Base-by-base conservation (phyloP, 2,888 invertebrate species). In the Pogonocherus hispidulus region DNA sequence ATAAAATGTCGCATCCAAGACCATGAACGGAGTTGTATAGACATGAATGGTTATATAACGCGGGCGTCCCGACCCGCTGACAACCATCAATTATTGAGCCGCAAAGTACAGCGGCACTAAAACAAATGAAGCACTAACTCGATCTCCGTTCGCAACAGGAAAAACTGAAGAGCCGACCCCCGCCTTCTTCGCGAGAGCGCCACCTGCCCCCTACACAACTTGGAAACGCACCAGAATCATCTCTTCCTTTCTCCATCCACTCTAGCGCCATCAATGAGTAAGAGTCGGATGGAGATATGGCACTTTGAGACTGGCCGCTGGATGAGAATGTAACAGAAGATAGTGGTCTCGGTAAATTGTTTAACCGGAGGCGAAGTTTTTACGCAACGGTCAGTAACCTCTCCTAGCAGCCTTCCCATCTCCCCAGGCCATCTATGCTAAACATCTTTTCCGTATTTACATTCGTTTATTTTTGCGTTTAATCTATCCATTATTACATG, bases 331-430 rank as follows among this genome's bases (percentile, higher is more conserved):
- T 75, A 72, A 73, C 74, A 74, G 77, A 69, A 67, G 75, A 76
- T 73, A 71, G 77, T 75, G 69, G 73, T 75, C 70, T 75, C 66
- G 62, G 73, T 74, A 76, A 75, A 78, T 79, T 73, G 73, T 71
- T 70, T 70, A 68, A 76, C 78, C 73, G 47, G 51, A 70, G 75
- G 79, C 75, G 62, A 23, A 67, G 71, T 75, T 79, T 78, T 76
- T 73, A 75, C 71, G 69, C 70, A 44, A 49, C 74, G 76, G 78
- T 79, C 79, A 78, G 74, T 75, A 76, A 79, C 79, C 78, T 70
- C 41, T 14, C 3, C 41, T 11, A 41, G 41, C 71, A 67, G 66
- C 71, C 70, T 67, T 47, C 63, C 52, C 32, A 44, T 59, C 44
- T 27, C 66, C 71, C 51, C 22, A 22, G 76, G 76, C 75, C 66